These are phyloP conservation scores for Sebastolobus alascanus DNA, from an alignment of 2,797 vertebrate species.

Conservation along the genomic window DNA sequence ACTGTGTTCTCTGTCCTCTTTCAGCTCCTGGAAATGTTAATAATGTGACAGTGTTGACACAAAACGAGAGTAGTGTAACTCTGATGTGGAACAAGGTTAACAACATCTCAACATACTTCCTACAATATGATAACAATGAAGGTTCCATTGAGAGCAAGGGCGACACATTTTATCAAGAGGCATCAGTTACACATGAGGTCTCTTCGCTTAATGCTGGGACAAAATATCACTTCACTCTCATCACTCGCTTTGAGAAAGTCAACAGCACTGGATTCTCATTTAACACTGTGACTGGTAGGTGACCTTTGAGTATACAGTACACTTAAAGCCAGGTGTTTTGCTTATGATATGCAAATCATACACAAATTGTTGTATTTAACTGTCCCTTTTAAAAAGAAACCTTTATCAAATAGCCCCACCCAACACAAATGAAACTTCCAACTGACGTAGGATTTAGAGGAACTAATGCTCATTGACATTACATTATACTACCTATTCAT, in stretches of 20 bases:
- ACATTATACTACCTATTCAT: not conserved
- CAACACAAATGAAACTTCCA: not conserved
- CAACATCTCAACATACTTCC: constrained; percentile 27
- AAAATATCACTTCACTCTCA: constrained; percentile 55
- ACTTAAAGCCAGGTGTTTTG: not conserved
- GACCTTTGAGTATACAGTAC: not conserved
- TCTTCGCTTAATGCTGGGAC: constrained; percentile 32
- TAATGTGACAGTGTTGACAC: accelerated
- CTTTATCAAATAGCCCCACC: not conserved
- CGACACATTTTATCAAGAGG: accelerated
- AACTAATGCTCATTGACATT: not conserved
- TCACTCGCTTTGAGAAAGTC: not conserved
- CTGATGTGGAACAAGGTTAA: constrained; percentile 58
- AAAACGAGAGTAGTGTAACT: constrained; percentile 38
- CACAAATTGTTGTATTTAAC: not conserved
- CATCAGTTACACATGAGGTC: not conserved
- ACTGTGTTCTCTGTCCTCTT: not conserved
- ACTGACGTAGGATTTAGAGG: not conserved
- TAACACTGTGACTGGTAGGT: constrained; percentile 51
- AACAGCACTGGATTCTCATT: constrained; percentile 43
- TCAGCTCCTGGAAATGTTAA: constrained; percentile 26
- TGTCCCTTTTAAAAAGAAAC: not conserved
- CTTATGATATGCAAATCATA: not conserved
- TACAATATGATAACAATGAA: not conserved
- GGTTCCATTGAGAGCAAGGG: not conserved